These are phyloP conservation scores for Ctenomys sociabilis DNA, from an alignment of 2,113 vertebrate genomes.

Conservation along the genomic window DNA sequence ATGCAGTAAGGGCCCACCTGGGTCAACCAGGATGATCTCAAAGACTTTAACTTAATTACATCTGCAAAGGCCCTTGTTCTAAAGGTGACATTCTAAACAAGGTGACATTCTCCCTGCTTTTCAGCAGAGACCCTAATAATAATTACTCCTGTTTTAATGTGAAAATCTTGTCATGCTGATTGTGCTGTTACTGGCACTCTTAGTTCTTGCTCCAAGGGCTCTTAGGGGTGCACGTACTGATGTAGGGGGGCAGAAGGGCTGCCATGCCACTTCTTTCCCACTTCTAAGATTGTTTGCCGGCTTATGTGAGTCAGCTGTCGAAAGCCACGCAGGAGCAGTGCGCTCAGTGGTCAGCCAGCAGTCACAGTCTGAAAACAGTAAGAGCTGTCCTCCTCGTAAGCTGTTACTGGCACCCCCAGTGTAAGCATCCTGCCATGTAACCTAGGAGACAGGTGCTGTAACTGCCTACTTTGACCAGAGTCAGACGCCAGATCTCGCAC, in stretches of 20 bases:
- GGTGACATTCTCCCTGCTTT: neutral
- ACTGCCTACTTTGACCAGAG: neutral
- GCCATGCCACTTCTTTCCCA: neutral
- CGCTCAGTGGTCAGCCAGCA: neutral
- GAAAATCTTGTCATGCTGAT: constrained; percentile 23
- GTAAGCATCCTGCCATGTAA: neutral
- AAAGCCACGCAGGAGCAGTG: neutral
- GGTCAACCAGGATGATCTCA: neutral
- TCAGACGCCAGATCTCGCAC: neutral
- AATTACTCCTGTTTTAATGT: neutral
- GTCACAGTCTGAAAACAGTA: neutral
- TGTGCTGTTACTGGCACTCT: neutral
- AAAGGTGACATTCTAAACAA: neutral
- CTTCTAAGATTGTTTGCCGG: neutral
- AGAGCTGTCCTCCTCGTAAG: neutral
- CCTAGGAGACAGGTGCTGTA: neutral
- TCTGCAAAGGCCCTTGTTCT: neutral
- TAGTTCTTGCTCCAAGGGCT: neutral
- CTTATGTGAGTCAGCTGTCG: neutral
- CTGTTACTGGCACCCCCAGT: neutral
- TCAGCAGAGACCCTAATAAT: neutral
- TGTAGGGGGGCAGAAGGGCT: fast-evolving
- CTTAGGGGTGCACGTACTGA: neutral
- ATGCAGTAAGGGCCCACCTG: neutral
- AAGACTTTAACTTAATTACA: neutral